Evolutionary conservation across 2,888 invertebrate genomes (phyloP).

Genomic region (Lamproptera curius): DNA sequence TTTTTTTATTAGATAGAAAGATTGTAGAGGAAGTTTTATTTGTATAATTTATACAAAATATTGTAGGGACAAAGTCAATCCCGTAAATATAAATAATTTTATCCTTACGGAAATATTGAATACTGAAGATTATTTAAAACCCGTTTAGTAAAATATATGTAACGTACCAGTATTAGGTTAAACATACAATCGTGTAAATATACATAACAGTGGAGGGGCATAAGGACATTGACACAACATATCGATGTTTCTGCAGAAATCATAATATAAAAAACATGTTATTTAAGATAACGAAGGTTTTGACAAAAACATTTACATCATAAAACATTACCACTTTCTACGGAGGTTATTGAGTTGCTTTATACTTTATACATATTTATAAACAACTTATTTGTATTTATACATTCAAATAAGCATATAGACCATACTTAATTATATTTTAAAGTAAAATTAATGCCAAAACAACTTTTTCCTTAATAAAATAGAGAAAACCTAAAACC

Average conservation of each 20-base stretch:
- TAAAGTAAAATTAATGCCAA: too few species aligned
- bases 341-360: too few species aligned
- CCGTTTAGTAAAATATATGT: constrained; percentile 11
- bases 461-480: too few species aligned
- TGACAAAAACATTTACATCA: constrained; percentile 14
- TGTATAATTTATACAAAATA: too few species aligned
- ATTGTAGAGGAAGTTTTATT: too few species aligned
- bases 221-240: constrained; percentile 53
- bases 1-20: too few species aligned
- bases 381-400: too few species aligned
- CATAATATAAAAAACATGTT: constrained; percentile 25
- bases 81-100: not conserved
- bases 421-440: too few species aligned
- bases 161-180: constrained; percentile 12
- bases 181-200: constrained; percentile 10
- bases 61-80: not conserved
- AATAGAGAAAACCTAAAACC: too few species aligned
- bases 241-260: constrained; percentile 43
- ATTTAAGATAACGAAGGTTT: constrained; percentile 13
- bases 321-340: constrained; percentile 1
- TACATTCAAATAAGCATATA: too few species aligned
- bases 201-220: constrained; percentile 32
- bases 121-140: not conserved
- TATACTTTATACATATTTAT: too few species aligned
- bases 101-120: not conserved